Conservation (phyloP, 2,113 vertebrate genomes). For the Vimba vimba region DNA sequence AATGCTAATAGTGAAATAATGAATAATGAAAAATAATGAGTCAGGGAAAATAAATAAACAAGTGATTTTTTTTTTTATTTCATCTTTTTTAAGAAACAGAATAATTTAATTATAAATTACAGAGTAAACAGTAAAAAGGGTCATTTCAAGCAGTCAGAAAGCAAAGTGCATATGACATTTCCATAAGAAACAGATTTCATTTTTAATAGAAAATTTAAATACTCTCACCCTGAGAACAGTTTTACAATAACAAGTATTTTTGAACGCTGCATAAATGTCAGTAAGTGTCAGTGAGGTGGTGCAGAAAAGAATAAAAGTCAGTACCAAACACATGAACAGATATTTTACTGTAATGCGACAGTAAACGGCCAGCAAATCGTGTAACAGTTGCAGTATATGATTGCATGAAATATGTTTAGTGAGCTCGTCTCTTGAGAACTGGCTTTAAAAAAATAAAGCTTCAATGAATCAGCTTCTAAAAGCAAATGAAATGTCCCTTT, state of each 20-base stretch:
- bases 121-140: neutral
- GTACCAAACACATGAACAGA: neutral
- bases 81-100: constrained; percentile 13
- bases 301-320: neutral
- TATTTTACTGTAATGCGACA: neutral
- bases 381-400: neutral
- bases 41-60: neutral
- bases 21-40: neutral
- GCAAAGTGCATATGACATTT: constrained; percentile 36
- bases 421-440: constrained; percentile 13
- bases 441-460: constrained; percentile 33
- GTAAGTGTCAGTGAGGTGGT: neutral
- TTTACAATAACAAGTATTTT: neutral
- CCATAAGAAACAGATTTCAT: constrained; percentile 8
- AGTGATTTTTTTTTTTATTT: neutral
- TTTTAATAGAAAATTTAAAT: constrained; percentile 1
- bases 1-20: neutral
- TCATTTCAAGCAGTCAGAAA: neutral
- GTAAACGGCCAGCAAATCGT: neutral
- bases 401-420: neutral
- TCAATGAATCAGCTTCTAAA: constrained; percentile 5
- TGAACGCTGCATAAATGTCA: neutral
- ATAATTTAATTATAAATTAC: constrained; percentile 32
- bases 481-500: constrained; percentile 23
- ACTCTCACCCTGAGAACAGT: constrained; percentile 27